Evolutionary conservation across 2,797 vertebrate genomes (phyloP).

Genomic region (Typhlichthys subterraneus): DNA sequence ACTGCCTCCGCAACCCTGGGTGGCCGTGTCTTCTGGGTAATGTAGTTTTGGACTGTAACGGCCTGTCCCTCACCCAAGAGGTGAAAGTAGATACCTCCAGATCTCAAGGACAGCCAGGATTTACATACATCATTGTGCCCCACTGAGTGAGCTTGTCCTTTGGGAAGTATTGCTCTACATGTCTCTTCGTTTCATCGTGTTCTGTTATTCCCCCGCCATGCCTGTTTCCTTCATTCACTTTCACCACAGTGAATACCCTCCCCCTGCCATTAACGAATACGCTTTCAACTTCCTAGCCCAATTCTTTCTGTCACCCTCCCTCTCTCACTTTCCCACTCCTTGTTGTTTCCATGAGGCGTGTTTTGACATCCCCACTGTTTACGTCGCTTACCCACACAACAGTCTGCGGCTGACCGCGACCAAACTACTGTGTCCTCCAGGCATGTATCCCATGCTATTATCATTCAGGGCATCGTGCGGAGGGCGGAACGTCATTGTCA

Average conservation of each 20-base stretch:
- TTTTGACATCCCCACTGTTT: constrained; percentile 65
- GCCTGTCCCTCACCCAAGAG: neutral
- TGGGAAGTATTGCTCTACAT: constrained; percentile 10
- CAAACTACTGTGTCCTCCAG: constrained; percentile 51
- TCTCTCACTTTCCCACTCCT: constrained; percentile 26
- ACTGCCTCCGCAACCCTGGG: constrained; percentile 5
- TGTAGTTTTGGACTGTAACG: constrained; percentile 8
- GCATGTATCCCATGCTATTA: constrained; percentile 55
- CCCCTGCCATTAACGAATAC: constrained; percentile 9
- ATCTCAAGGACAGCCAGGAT: constrained; percentile 34
- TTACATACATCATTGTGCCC: constrained; percentile 44
- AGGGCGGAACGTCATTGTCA: constrained; percentile 53
- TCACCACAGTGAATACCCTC: neutral
- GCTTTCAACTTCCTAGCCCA: neutral
- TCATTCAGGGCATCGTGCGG: constrained; percentile 54
- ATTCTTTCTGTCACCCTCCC: neutral
- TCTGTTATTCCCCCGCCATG: constrained; percentile 8
- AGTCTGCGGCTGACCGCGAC: constrained; percentile 59
- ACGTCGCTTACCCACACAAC: constrained; percentile 45
- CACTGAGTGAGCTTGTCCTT: constrained; percentile 9
- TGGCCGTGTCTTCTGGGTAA: constrained; percentile 31
- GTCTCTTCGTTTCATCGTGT: constrained; percentile 12
- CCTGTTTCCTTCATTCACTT: constrained; percentile 24
- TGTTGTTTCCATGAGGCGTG: neutral
- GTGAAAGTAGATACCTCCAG: constrained; percentile 51